These are phyloP conservation scores for Hemibagrus guttatus DNA, from an alignment of 2,797 vertebrate species.

Conservation along the genomic window DNA sequence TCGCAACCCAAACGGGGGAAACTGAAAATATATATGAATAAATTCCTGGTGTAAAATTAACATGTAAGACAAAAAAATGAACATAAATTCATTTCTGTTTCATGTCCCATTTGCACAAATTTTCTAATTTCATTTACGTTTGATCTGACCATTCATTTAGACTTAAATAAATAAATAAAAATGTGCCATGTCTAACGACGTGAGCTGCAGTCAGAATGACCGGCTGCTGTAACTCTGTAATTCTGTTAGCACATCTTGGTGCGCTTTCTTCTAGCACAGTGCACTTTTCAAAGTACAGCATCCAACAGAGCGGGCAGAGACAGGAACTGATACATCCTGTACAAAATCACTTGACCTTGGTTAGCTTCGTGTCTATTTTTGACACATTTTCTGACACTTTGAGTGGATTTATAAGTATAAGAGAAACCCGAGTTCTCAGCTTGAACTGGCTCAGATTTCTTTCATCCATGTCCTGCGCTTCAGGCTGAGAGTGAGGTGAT, in stretches of 20 bases:
- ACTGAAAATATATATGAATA: not conserved
- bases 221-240: slow-evolving; percentile 1
- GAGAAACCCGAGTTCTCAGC: slow-evolving; percentile 44
- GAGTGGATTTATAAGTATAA: slow-evolving; percentile 37
- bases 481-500: slow-evolving; percentile 34
- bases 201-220: not conserved
- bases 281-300: slow-evolving; percentile 2
- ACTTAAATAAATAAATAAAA: not conserved
- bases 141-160: not conserved
- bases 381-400: slow-evolving; percentile 33
- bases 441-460: slow-evolving; percentile 37
- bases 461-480: slow-evolving; percentile 21
- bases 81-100: not conserved
- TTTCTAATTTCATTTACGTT: too few relatives aligned
- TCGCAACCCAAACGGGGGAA: not conserved
- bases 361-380: slow-evolving; percentile 33
- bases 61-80: not conserved
- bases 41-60: not conserved
- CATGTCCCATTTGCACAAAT: not conserved
- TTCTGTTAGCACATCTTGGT: not conserved
- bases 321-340: slow-evolving; percentile 33
- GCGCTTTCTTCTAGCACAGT: not conserved
- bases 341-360: slow-evolving; percentile 43
- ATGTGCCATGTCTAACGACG: not conserved
- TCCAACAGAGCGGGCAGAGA: slow-evolving; percentile 19